Base-by-base conservation (phyloP, 2,797 vertebrate genomes). In the Cercopithecus diana region DNA sequence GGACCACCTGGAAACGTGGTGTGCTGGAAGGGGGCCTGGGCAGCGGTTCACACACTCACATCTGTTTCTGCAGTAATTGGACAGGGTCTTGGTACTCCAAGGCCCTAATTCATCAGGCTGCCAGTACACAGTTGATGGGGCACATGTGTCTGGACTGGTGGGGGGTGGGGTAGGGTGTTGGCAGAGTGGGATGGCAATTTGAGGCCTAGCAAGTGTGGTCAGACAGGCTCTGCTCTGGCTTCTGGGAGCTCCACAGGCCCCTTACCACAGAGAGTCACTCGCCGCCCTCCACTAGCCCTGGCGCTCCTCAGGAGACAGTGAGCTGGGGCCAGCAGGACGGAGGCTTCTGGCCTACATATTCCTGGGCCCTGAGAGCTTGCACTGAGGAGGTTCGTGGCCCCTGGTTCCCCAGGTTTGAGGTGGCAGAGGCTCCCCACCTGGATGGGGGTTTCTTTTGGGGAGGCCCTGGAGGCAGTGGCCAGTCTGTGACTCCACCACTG, bases 161-260 rank as follows among this genome's bases (percentile, higher is more conserved):
- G 79, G 26, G 61, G 57, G 50, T 41, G 50, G 14, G 72, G 55
- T 41, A 50, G 17, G 76, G 83, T 9, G 2, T 6, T 0, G 45
- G 64, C n/a, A 14, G 79, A 43, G 50, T 19, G 0, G 5, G 30
- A 89, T 0, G 2, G 80, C 0, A 3, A 7, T 72, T 33, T 7
- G 3, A 84, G 77, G 26, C 9, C 79, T 24, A 39, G 61, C 12
- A 58, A 57, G 19, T 0, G 43, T 28, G 30, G 50, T 45, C 1
- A 2, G 24, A 1, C 41, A 13, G 75, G 33, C 43, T 79, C 73
- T 13, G 12, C 12, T 0, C 0, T 0, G 20, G 43, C 84, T 50
- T 72, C 33, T 48, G 2, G 88, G 58, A 64, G 24, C 8, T 1
- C 55, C 33, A 2, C 43, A 14, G 75, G 33, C 45, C 41, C 11